Conservation (phyloP, 2,888 invertebrate genomes). For the Petrolisthes manimaculis region DNA sequence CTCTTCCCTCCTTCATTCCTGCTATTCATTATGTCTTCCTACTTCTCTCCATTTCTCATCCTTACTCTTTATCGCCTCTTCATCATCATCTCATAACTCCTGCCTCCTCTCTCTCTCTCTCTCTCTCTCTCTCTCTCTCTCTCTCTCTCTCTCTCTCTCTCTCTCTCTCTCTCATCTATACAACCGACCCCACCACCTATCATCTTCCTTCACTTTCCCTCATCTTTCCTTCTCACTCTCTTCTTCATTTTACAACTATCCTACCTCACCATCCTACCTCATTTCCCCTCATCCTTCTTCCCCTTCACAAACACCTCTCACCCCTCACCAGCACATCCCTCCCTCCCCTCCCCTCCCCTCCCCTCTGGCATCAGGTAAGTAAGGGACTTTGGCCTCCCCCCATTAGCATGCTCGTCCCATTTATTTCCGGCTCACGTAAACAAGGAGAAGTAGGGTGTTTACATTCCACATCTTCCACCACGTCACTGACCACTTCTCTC, state of each 20-base stretch:
- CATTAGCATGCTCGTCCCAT: not conserved
- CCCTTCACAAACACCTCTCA: not conserved
- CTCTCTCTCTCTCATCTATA: not conserved
- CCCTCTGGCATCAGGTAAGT: too few species aligned
- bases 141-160: not conserved
- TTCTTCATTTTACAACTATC: constrained; percentile 10
- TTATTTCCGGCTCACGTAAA: not conserved
- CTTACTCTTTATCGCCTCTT: not conserved
- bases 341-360: not conserved
- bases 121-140: not conserved
- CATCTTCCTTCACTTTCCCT: not conserved
- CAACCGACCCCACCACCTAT: not conserved
- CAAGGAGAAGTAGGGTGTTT: too few species aligned
- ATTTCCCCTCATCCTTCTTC: not conserved
- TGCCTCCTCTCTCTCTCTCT: not conserved
- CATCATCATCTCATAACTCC: not conserved
- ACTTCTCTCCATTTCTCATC: not conserved
- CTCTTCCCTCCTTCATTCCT: not conserved
- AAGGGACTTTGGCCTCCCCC: too few species aligned
- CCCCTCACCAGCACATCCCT: too few species aligned
- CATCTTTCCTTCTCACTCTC: not conserved
- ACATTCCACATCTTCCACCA: too few species aligned
- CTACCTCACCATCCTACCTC: not conserved
- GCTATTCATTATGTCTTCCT: too few species aligned
- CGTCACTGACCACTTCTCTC: too few species aligned